phyloP scores from a whole-genome alignment of 2,113 vertebrate species.

The Chauna torquata region DNA sequence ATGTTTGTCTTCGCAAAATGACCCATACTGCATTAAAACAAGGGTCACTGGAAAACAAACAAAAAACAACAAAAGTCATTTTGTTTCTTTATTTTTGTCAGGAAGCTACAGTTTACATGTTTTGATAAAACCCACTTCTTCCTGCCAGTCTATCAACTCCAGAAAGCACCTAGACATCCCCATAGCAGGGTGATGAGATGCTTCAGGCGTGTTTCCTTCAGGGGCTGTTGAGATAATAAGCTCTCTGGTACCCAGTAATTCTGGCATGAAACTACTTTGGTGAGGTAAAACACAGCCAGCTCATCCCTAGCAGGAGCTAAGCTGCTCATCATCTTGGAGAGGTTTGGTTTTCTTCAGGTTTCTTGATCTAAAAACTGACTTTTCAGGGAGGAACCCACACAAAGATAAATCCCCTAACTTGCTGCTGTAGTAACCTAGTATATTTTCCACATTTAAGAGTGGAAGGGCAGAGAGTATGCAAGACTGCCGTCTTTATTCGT shows the following conservation, averaged over 20 bases:
- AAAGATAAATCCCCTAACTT: neutral
- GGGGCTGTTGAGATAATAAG: neutral
- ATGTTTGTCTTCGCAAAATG: neutral
- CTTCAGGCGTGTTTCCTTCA: neutral
- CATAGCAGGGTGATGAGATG: neutral
- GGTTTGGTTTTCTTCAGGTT: neutral
- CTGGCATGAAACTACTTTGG: neutral
- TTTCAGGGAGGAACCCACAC: neutral
- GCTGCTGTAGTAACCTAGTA: neutral
- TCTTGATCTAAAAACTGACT: neutral
- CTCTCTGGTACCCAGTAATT: neutral
- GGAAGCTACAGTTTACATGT: neutral
- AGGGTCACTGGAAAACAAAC: slow-evolving; percentile 2
- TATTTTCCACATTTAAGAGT: neutral
- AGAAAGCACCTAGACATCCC: slow-evolving; percentile 34
- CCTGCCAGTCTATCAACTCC: neutral
- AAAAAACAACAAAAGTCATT: neutral
- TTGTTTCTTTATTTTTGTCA: neutral
- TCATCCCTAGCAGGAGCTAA: neutral
- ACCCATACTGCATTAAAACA: neutral
- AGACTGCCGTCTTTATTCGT: neutral
- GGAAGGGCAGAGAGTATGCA: neutral
- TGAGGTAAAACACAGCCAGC: neutral
- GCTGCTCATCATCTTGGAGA: neutral
- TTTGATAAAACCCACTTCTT: neutral